Conservation (phyloP, 64 coral and sea anemone genomes). For the Stylophora pistillata region DNA sequence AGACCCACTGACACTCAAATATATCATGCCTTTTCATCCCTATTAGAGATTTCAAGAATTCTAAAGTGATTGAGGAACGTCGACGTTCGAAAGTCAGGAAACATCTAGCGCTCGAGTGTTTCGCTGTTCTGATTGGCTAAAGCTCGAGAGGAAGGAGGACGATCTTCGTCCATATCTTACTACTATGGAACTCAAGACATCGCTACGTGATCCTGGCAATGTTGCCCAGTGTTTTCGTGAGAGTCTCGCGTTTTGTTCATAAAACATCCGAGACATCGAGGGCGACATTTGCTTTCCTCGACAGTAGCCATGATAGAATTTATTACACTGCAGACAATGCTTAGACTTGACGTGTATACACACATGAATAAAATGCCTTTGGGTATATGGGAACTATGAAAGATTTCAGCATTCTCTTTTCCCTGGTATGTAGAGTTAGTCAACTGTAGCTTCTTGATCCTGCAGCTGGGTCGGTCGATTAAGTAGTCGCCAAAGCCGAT, state of each 20-base stretch:
- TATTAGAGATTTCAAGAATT: too few species aligned
- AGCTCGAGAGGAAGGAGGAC: too few species aligned
- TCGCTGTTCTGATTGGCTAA: too few species aligned
- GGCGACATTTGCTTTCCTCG: conserved; percentile 20
- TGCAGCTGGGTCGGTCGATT: not conserved
- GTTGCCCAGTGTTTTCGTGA: not conserved
- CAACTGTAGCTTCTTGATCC: not conserved
- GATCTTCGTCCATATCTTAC: too few species aligned
- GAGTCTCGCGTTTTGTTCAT: not conserved
- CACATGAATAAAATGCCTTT: not conserved
- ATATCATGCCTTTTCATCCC: too few species aligned
- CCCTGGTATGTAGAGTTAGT: not conserved
- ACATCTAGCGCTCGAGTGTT: too few species aligned
- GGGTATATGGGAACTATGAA: not conserved
- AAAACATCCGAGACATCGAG: conserved; percentile 24
- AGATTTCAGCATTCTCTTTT: not conserved
- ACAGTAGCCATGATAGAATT: conserved; percentile 43
- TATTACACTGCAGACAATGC: conserved; percentile 58
- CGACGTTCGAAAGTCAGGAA: too few species aligned
- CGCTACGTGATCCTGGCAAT: not conserved
- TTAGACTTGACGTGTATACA: conserved; percentile 31
- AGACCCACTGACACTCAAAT: too few species aligned
- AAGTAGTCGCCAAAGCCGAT: conserved; percentile 62
- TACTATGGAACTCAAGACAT: too few species aligned
- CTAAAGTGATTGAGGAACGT: too few species aligned